Conservation (phyloP, 2,797 vertebrate genomes). For the Myiotriccus ornatus region DNA sequence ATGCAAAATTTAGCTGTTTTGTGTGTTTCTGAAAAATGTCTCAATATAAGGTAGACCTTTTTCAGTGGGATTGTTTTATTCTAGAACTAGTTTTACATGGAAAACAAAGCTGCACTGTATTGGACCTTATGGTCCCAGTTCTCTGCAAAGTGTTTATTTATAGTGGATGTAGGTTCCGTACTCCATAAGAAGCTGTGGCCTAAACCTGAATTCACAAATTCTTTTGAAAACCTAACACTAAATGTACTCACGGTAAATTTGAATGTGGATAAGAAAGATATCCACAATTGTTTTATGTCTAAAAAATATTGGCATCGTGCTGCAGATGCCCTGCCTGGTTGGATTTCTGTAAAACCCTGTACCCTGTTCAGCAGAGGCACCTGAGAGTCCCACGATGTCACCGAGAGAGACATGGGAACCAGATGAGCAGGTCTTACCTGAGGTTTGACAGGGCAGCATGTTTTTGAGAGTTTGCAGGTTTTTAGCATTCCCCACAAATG, state of each 20-base stretch:
- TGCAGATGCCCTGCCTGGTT: background rate
- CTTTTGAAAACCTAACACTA: background rate
- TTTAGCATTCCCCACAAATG: background rate
- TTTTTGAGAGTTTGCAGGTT: background rate
- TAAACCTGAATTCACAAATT: background rate
- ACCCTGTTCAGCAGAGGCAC: background rate
- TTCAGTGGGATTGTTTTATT: background rate
- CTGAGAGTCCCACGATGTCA: accelerated
- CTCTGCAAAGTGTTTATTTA: background rate
- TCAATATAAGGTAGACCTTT: background rate
- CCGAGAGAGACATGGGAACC: background rate
- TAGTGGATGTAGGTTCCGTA: background rate
- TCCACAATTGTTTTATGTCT: background rate
- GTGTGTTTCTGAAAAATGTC: background rate
- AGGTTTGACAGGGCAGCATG: background rate
- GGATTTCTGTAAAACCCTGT: background rate
- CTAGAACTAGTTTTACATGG: background rate
- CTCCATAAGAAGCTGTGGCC: background rate
- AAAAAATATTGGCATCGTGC: background rate
- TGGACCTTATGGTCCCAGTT: background rate
- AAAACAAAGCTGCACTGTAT: background rate
- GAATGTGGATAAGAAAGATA: background rate
- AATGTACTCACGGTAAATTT: background rate
- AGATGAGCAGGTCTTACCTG: background rate
- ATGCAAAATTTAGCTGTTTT: background rate